Evolutionary conservation across 1,140 invertebrate genomes (phyloP).

Genomic region (Olivierus martensii): DNA sequence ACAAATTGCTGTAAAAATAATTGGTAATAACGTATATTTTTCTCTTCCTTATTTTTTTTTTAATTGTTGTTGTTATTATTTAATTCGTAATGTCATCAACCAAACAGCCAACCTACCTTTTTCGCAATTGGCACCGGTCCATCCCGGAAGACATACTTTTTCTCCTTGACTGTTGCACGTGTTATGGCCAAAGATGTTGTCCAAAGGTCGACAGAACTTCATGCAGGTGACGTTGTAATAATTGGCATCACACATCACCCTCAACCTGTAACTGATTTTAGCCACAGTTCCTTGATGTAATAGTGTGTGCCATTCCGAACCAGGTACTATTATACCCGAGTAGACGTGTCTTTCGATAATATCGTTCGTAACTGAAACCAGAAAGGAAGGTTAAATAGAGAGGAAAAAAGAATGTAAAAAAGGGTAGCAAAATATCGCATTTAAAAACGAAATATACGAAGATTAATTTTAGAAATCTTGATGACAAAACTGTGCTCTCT

Average conservation of each 20-base stretch:
- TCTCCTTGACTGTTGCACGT: constrained; percentile 70
- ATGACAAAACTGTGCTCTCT: no score
- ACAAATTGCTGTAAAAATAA: constrained; percentile 55
- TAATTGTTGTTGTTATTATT: no score
- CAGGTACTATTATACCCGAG: constrained; percentile 76
- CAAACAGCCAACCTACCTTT: constrained; percentile 55
- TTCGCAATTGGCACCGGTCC: constrained; percentile 83
- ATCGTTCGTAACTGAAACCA: constrained; percentile 36
- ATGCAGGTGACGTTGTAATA: constrained; percentile 88
- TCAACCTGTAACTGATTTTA: constrained; percentile 42
- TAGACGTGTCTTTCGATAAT: constrained; percentile 78
- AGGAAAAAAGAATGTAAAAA: no score
- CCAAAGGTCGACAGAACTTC: constrained; percentile 70
- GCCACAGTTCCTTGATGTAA: constrained; percentile 43
- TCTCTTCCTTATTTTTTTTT: no score
- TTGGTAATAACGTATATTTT: no score
- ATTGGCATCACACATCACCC: constrained; percentile 73
- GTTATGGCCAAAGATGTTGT: constrained; percentile 89
- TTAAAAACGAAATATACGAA: no score
- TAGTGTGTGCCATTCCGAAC: constrained; percentile 76
- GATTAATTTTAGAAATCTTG: no score
- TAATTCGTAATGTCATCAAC: no score
- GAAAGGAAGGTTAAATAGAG: not conserved
- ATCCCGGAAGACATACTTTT: constrained; percentile 74
- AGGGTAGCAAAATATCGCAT: no score